Conservation (phyloP, 2,797 vertebrate genomes). For the Peromyscus eremicus region DNA sequence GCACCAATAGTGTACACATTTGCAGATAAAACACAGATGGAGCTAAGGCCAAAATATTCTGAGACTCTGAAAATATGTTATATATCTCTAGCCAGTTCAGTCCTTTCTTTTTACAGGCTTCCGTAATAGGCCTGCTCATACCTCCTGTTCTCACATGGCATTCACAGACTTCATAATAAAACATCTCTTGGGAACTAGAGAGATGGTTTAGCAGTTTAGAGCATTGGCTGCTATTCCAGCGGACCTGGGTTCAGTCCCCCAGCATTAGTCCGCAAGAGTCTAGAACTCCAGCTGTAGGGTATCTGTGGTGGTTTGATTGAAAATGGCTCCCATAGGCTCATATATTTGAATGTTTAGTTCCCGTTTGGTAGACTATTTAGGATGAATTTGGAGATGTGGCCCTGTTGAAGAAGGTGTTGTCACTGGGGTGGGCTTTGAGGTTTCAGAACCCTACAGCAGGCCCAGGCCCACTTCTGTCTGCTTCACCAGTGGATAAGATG, state of each 20-base stretch:
- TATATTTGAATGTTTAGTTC: not conserved
- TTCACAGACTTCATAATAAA: not conserved
- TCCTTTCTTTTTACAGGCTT: not conserved
- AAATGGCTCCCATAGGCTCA: not conserved
- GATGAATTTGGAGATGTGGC: not conserved
- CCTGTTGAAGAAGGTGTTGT: not conserved
- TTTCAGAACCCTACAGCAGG: not conserved
- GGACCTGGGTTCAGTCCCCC: not conserved
- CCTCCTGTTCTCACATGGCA: not conserved
- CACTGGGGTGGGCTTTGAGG: not conserved
- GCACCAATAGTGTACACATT: not conserved
- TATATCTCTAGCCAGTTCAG: slow-evolving; percentile 46
- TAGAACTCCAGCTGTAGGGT: not conserved
- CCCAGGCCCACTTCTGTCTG: not conserved
- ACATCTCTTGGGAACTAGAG: not conserved
- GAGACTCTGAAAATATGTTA: slow-evolving; percentile 20
- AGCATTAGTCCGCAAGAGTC: not conserved
- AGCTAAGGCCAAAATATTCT: slow-evolving; percentile 34
- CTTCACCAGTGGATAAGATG: not conserved
- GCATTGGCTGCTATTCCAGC: no score
- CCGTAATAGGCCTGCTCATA: not conserved
- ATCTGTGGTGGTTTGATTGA: not conserved
- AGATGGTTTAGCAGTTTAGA: not conserved
- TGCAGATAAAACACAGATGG: not conserved
- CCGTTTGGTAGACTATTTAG: not conserved